Evolutionary conservation across 2,113 vertebrate species (phyloP), one percentile per base, ranked within the genome.

Genomic region (Pantherophis guttatus): DNA sequence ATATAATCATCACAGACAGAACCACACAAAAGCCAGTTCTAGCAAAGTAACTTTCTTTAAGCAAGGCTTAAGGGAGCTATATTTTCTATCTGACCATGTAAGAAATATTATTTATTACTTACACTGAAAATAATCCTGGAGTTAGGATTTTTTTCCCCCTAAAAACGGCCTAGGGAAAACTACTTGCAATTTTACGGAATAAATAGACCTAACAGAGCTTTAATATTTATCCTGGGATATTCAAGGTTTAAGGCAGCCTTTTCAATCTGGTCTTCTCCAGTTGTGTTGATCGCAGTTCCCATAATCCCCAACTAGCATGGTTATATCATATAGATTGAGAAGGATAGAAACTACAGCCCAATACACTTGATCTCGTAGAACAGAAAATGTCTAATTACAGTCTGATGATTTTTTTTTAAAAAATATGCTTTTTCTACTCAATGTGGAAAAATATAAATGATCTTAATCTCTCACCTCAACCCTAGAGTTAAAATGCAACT

Each of bases 1-100:
- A 94, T 93, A 89, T 12, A 96, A 91, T 95, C 96, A 95, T 94
- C 58, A 65, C 11, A 96, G 95, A 81, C 90, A 81, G 92, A 89
- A 95, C 12, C 93, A 48, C 50, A 95, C 0, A 52, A 96, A 94
- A 95, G 94, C n/a, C 90, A 29, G 93, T 50, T 94, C 54, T 75
- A 93, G 3, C 57, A 93, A 75, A 86, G 39, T 8, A 95, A 91
- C 92, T 95, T 95, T 11, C 19, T 93, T 93, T 94, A 95, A 95
- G 87, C 92, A 94, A 94, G 65, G 91, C 55, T 95, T 96, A 95
- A 89, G 91, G 58, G 70, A 96, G 2, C 1, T 52, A 0, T 50
- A 92, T 62, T 95, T 91, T 95, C 94, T 87, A 81, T 33, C 57
- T 95, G 85, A 89, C n/a, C 92, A 92, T 85, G 95, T 2, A 81